These are phyloP conservation scores for Pituophis catenifer DNA, from an alignment of 2,113 vertebrate genomes.

Conservation along the genomic window DNA sequence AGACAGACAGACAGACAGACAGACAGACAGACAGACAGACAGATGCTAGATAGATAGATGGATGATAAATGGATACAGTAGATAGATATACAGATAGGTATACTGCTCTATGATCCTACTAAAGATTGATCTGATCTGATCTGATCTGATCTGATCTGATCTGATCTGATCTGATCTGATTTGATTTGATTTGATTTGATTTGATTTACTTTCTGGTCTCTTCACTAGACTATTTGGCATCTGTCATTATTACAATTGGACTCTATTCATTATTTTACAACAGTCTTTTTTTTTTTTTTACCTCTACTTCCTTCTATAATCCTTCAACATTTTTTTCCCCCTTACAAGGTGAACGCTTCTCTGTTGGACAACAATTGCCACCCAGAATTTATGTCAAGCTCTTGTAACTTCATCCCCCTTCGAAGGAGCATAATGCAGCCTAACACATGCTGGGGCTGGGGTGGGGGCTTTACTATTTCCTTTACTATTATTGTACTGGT, in stretches of 20 bases:
- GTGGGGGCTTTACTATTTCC: neutral
- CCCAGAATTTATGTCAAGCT: slow-evolving; percentile 52
- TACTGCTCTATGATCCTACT: neutral
- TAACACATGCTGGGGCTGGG: slow-evolving; percentile 38
- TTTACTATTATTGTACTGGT: neutral
- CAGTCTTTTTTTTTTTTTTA: neutral
- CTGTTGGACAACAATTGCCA: slow-evolving; percentile 37
- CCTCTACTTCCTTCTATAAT: neutral
- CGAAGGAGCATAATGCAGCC: slow-evolving; percentile 51
- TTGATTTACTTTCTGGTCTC: neutral
- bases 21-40: too few species aligned
- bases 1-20: too few species aligned
- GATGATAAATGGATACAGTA: too few species aligned
- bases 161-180: neutral
- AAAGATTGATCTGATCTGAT: neutral
- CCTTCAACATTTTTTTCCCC: neutral
- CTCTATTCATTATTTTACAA: neutral
- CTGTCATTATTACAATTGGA: neutral
- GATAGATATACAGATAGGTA: too few species aligned
- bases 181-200: neutral
- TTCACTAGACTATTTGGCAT: neutral
- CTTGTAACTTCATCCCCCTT: slow-evolving; percentile 56
- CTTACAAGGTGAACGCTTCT: slow-evolving; percentile 24
- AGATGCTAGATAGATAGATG: too few species aligned
- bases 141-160: neutral